A percentile compares a stretch with the other conserved stretches of the same genome.
Conservation (phyloP, 2,113 vertebrate species). For the Panthera leo region DNA sequence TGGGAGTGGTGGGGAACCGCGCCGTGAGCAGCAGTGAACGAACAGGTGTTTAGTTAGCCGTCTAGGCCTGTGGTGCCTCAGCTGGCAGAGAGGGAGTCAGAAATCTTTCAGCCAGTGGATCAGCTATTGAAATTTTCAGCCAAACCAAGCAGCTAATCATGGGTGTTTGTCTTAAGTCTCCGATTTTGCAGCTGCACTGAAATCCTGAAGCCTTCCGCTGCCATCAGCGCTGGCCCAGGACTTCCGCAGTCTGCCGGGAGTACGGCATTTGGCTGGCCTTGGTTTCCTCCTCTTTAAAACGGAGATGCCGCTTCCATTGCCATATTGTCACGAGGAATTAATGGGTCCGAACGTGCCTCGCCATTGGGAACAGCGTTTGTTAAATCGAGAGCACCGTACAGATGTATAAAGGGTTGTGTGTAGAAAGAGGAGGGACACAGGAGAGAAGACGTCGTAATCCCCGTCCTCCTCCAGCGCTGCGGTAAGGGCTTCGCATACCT, state of each 20-base stretch:
- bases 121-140: not conserved
- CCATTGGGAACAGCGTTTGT: not conserved
- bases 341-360: not conserved
- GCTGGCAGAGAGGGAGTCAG: not conserved
- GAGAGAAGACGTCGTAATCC: not conserved
- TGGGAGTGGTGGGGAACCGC: not conserved
- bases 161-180: not conserved
- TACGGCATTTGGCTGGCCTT: not conserved
- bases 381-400: not conserved
- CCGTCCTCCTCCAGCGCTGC: not conserved
- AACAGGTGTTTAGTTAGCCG: not conserved
- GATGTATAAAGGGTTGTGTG: not conserved
- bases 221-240: not conserved
- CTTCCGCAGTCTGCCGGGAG: not conserved
- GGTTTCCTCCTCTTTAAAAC: constrained; percentile 14
- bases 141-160: not conserved
- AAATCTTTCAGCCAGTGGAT: not conserved
- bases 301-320: not conserved
- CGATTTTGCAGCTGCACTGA: not conserved
- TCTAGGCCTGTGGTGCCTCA: not conserved
- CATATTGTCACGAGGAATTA: not conserved
- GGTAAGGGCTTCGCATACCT: not conserved
- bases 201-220: not conserved
- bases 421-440: not conserved
- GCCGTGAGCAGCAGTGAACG: not conserved